A percentile compares a stretch with the other conserved stretches of the same genome.
Conservation (phyloP, 2,113 vertebrate species). For the Pseudorhombus dupliciocellatus region DNA sequence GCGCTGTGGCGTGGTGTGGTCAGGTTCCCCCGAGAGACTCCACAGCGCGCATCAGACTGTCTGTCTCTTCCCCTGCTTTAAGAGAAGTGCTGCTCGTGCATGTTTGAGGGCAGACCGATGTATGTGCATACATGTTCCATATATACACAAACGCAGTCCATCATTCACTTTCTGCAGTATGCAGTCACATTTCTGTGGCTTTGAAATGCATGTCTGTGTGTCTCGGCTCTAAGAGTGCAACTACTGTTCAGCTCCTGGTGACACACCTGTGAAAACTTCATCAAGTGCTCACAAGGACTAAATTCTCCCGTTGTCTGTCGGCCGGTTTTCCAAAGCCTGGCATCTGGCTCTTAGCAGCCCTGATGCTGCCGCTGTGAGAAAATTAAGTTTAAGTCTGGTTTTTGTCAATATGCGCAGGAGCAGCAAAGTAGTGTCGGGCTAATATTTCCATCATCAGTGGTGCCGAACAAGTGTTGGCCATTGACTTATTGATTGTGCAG, state of each 20-base stretch:
- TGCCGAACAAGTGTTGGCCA: constrained; percentile 76
- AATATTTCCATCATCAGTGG: constrained; percentile 69
- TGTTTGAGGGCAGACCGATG: constrained; percentile 33
- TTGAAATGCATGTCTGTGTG: constrained; percentile 16
- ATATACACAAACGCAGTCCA: background rate
- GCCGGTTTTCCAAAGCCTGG: constrained; percentile 23
- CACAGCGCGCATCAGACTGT: constrained; percentile 51
- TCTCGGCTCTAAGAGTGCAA: background rate
- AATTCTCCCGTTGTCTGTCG: background rate
- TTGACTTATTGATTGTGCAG: constrained; percentile 78
- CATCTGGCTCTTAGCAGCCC: constrained; percentile 67
- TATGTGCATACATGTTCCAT: constrained; percentile 16
- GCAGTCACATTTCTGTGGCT: constrained; percentile 16
- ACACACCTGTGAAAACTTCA: constrained; percentile 10
- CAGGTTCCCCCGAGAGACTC: constrained; percentile 32
- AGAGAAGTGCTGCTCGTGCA: constrained; percentile 3
- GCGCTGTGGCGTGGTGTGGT: constrained; percentile 54
- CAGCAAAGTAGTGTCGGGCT: constrained; percentile 57
- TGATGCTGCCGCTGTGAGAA: constrained; percentile 33
- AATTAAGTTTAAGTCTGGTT: constrained; percentile 74
- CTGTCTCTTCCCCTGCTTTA: constrained; percentile 58
- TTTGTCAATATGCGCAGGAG: constrained; percentile 58
- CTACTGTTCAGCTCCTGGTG: background rate
- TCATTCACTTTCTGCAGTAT: constrained; percentile 10
- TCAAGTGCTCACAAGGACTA: background rate